A percentile compares a stretch with the other conserved stretches of the same genome.
phyloP scores from a whole-genome alignment of 2,797 vertebrate species.

The Pseudomugil gertrudae region DNA sequence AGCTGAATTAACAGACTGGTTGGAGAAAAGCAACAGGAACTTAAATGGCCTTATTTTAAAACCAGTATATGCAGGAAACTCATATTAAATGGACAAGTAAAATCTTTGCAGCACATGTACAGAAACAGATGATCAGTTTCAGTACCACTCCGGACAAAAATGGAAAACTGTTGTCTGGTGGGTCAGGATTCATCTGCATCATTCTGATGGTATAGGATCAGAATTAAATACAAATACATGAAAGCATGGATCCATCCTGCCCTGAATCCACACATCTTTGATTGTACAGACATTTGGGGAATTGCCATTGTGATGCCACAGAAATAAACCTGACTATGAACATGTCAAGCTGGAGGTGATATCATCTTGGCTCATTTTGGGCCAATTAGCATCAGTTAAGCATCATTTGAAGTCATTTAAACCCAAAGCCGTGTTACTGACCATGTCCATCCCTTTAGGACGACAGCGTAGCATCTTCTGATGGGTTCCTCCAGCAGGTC shows the following conservation, averaged over 20 bases:
- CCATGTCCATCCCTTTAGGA: no score
- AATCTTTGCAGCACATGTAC: not conserved
- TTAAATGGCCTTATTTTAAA: not conserved
- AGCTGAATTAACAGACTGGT: not conserved
- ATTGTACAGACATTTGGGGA: no score
- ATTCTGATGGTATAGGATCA: not conserved
- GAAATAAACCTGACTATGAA: not conserved
- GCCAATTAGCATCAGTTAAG: no score
- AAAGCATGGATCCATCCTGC: not conserved
- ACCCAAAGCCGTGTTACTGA: no score
- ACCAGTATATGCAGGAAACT: not conserved
- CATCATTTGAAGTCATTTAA: no score
- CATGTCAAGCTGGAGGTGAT: not conserved
- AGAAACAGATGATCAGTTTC: not conserved
- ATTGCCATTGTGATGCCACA: no score
- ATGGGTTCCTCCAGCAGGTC: no score
- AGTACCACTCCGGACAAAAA: not conserved
- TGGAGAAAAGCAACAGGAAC: not conserved
- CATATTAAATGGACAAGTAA: no score
- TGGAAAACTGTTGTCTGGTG: not conserved
- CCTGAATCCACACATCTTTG: not conserved
- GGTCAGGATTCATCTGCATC: not conserved
- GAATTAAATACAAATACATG: not conserved
- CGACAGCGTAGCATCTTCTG: no score
- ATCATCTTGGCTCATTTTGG: not conserved